Base-by-base conservation (phyloP, 53 echinoderm and acorn worm genomes). In the Luidia sarsii region DNA sequence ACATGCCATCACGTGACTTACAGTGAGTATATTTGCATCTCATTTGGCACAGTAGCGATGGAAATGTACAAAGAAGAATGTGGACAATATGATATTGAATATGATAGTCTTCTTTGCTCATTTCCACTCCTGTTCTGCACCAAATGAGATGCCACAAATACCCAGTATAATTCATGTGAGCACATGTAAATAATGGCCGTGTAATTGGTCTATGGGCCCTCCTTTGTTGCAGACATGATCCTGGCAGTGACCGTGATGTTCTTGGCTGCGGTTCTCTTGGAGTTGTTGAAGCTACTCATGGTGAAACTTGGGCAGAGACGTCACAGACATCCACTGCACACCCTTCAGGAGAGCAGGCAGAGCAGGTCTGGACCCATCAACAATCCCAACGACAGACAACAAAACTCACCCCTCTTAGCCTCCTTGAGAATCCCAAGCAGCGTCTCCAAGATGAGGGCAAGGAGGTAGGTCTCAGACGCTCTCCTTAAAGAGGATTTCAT, bases 371-470 rank as follows among this genome's bases (percentile, higher is more conserved):
- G 33, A 29, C 1, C 77, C 46, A 77, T 60, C 77, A 61, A 60
- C 33, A 20, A 7, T 15, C 29, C 56, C 18, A 1, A 22, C 60
- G 45, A 32, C 33, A 46, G 24, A 41, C 41, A 41, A 11, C 41
- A 60, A 19, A 36, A 29, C 0, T 29, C 77, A 20, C 77, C 77
- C 6, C 77, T 77, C 14, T 61, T 77, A 31, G 39, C 77, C 3
- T 77, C 77, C 14, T 13, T 77, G 45, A 60, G 77, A 61, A 77
- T 77, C 19, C 77, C 77, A 1, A 77, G 77, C 48, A 77, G 77
- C 19, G 61, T 61, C 1, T 31, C 77, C 7, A 77, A 77, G 21
- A 77, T 77, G 18, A 77, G 48, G 48, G 36, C 9, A 30, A 62
- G 77, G 52, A 57, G 74, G 74, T 74, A 57, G 6, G 33, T n/a